Base-by-base conservation (phyloP, 2,888 invertebrate genomes). In the Prosopocoilus inquinatus region DNA sequence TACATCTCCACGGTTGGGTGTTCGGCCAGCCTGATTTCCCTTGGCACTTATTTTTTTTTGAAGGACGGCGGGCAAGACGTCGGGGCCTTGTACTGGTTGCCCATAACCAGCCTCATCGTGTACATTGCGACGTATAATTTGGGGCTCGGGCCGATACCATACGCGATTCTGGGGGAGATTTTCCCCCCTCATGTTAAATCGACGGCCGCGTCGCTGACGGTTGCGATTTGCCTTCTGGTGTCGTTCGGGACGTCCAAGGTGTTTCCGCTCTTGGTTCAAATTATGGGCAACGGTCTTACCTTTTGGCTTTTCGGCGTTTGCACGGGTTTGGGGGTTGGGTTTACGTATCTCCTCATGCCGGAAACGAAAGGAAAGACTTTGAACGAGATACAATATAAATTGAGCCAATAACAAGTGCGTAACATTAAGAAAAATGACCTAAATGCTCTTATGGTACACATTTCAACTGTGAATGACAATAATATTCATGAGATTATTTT, bases 101-200 rank as follows among this genome's bases (percentile, higher is more conserved):
- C 91, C 0, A 81, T 91, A 3, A 72, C 85, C 7, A 84, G 89
- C 0, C 75, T 91, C 39, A 81, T 90, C 1, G 64, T 88, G 13
- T 91, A 86, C 77, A 88, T 90, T 57, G 77, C 85, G 48, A 83
- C 86, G 0, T 91, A 90, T 77, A 87, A 89, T 74, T 79, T 86
- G 67, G 90, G 85, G 1, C 83, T 87, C 48, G 90, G 93, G 4
- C 87, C 90, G 0, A 73, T 91, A 28, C 88, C 89, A 0, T 90
- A 90, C 89, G 86, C 89, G 0, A 84, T 91, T 35, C 83, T 90
- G 80, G 86, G 89, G 1, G 91, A 91, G 73, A 82, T 91, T 75
- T 86, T 93, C 73, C 85, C 93, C 34, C 78, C 86, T 0, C 86
- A 88, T 63, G 87, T 90, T 2, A 89, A 90, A 73, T 84, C 88